Percentiles rank a stretch among this genome's conserved stretches.
Evolutionary conservation across 2,113 vertebrate species (phyloP).

Genomic region (Oreotragus oreotragus): DNA sequence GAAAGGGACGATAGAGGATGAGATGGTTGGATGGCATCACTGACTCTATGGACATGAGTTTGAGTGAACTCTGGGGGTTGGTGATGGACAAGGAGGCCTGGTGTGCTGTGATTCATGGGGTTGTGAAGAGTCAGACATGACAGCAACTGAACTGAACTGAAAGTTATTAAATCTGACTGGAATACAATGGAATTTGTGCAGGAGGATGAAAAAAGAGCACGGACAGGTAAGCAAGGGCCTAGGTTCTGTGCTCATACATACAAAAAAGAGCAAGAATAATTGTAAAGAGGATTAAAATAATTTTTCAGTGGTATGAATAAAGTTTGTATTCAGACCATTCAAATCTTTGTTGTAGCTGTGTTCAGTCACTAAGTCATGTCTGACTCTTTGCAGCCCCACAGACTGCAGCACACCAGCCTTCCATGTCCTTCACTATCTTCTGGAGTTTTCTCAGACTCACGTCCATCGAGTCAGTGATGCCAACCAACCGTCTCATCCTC

Average conservation of each 20-base stretch:
- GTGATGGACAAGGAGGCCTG: too few species aligned
- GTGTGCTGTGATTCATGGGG: too few species aligned
- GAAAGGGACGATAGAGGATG: too few species aligned
- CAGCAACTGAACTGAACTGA: too few species aligned
- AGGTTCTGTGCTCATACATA: neutral
- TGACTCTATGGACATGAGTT: too few species aligned
- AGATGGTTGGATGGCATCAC: too few species aligned
- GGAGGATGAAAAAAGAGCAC: neutral
- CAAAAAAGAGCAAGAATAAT: neutral
- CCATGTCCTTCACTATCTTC: neutral
- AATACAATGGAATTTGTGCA: neutral
- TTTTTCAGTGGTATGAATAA: neutral
- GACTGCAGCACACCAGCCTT: neutral
- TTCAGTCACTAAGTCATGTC: neutral
- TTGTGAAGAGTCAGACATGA: too few species aligned
- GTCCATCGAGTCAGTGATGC: neutral
- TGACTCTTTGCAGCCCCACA: neutral
- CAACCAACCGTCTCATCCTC: rapidly evolving
- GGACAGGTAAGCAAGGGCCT: neutral
- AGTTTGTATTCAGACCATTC: neutral
- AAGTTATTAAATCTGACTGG: neutral
- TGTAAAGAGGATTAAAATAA: neutral
- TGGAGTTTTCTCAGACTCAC: neutral
- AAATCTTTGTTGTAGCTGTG: neutral
- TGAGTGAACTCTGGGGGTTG: rapidly evolving